These are phyloP conservation scores for Coptodon rendalli DNA, from an alignment of 2,113 vertebrate genomes.

Conservation along the genomic window DNA sequence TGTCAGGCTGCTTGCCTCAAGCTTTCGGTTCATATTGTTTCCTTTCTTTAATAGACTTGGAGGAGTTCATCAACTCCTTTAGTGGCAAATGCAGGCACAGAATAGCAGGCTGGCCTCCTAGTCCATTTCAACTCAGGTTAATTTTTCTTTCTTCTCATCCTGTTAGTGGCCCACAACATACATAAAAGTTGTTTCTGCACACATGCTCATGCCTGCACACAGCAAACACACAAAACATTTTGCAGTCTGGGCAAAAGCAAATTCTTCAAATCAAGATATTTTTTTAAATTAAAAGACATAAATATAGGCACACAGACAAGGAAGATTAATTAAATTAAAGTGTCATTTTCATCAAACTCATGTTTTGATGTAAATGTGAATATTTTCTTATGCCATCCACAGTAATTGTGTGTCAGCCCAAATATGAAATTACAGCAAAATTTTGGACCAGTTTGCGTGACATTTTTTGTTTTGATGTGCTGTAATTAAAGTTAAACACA, in stretches of 20 bases:
- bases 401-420: neutral
- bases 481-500: neutral
- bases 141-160: neutral
- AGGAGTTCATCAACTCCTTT: slow-evolving; percentile 95
- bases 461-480: neutral
- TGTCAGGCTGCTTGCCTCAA: slow-evolving; percentile 84
- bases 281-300: neutral
- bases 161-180: neutral
- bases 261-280: neutral
- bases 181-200: neutral
- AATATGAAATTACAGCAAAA: neutral
- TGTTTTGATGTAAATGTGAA: neutral
- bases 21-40: slow-evolving; percentile 85
- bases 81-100: slow-evolving; percentile 79
- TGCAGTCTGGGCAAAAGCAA: neutral
- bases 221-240: neutral
- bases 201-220: neutral
- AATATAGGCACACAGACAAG: neutral
- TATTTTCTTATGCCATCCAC: neutral
- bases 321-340: neutral
- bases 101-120: slow-evolving; percentile 74
- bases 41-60: slow-evolving; percentile 94
- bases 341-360: neutral
- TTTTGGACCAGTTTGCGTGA: neutral
- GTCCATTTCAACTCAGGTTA: neutral